Base-by-base conservation (phyloP, 2,888 invertebrate species). In the Acanthosepion esculentum region DNA sequence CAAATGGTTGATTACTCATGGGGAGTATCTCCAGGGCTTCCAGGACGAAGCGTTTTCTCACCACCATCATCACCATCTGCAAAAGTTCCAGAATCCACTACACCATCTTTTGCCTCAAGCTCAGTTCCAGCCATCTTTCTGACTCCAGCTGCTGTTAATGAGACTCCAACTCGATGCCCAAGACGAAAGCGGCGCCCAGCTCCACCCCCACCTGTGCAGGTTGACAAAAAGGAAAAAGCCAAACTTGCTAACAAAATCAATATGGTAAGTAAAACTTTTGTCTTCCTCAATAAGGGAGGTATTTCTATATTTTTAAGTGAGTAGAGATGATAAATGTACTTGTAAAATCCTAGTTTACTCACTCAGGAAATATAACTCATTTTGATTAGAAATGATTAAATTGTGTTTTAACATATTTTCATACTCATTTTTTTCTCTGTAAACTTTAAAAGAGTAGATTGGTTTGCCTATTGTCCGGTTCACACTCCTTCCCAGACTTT, bases 1-100 rank as follows among this genome's bases (percentile, higher is more conserved):
- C 41, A 94, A 59, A 94, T 94, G 94, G 64, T 41, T 41, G 94
- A 94, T 23, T 94, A 94, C 20, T 94, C 94, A 33, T 93, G 93
- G 93, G 93, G 78, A 33, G 78, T 78, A 15, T 78, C 78, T 18
- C 78, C 78, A 33, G 78, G 78, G n/a, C 12, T n/a, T 12, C 78
- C 78, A n/a, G 78, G 78, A 15, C n/a, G 78, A 18, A 78, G 78
- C 23, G 12, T 78, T 33, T 78, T 78, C 78, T 78, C 78, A 12
- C 78, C 78, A 15, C 78, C 78, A 78, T n/a, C n/a, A 10, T 78
- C 78, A n/a, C 78, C 78, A 10, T 78, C 78, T 33, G 10, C 78
- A 8, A 78, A 78, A 12, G 78, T 78, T 10, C 10, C 78, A 15
- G 5, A 8, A 78, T 1, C 78, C 12, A 15, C 78, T 33, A 33